Evolutionary conservation across 2,888 invertebrate genomes (phyloP).

Genomic region (Hyposoter dolosus): DNA sequence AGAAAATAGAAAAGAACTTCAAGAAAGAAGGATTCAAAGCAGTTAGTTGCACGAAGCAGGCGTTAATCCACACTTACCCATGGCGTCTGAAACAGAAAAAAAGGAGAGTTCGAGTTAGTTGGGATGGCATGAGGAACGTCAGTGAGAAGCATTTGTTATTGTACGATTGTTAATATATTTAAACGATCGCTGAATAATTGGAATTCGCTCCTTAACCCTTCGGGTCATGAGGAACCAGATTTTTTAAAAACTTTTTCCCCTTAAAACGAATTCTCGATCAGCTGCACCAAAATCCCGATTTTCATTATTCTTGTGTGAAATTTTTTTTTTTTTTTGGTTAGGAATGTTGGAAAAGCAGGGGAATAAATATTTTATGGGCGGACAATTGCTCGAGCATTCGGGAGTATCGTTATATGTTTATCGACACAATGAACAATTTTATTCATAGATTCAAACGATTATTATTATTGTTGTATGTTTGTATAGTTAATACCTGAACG

Average conservation of each 20-base stretch:
- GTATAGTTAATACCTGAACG: conserved; percentile 3
- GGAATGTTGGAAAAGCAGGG: background rate
- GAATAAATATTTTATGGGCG: conserved; percentile 62
- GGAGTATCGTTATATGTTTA: conserved; percentile 18
- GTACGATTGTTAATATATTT: background rate
- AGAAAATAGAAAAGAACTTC: conserved; percentile 10
- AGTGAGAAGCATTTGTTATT: background rate
- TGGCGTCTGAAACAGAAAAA: conserved; percentile 91
- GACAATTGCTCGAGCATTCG: conserved; percentile 63
- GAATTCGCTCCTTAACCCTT: too few relatives aligned
- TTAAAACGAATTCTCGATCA: background rate
- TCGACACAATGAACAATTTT: background rate
- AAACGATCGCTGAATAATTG: background rate
- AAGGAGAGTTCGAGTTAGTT: conserved; percentile 78
- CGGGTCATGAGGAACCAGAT: background rate
- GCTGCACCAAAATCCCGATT: background rate
- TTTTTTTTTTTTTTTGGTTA: background rate
- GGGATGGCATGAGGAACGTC: conserved; percentile 33
- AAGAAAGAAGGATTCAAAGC: conserved; percentile 49
- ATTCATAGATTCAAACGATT: background rate
- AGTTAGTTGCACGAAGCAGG: conserved; percentile 57
- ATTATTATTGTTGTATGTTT: conserved; percentile 3
- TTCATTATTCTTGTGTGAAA: conserved; percentile 1
- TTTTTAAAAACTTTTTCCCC: background rate
- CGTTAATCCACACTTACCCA: conserved; percentile 89